Conservation (phyloP, 1,140 invertebrate species). For the Vanessa tameamea region DNA sequence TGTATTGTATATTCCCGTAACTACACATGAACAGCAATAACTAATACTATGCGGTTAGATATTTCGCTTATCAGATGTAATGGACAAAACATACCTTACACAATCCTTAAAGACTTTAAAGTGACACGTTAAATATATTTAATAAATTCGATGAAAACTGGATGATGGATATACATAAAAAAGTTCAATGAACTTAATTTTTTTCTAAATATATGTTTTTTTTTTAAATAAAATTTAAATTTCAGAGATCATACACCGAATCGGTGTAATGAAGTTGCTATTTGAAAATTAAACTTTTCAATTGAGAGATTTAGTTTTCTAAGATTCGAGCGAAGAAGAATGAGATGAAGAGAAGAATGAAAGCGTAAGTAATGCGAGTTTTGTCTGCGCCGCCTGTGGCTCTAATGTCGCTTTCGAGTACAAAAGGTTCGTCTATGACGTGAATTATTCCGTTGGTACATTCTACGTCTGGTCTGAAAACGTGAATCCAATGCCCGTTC, state of each 20-base stretch:
- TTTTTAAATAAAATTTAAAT: background rate
- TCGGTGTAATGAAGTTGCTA: background rate
- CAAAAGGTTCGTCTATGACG: conserved; percentile 91
- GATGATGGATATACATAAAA: conserved; percentile 4
- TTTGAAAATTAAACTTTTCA: conserved; percentile 5
- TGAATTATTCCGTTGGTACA: conserved; percentile 97
- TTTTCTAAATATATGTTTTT: background rate
- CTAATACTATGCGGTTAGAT: conserved; percentile 26
- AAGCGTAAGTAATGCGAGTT: conserved; percentile 44
- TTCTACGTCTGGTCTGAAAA: conserved; percentile 93
- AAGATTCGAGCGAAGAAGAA: conserved; percentile 60
- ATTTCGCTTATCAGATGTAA: conserved; percentile 24
- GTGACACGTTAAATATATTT: conserved; percentile 7
- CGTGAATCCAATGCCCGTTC: conserved; percentile 89
- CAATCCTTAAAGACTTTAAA: conserved; percentile 9
- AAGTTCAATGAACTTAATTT: background rate
- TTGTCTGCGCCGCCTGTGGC: conserved; percentile 82
- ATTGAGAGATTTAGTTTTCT: conserved; percentile 47
- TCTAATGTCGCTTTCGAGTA: conserved; percentile 91
- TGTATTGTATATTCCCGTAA: conserved; percentile 24
- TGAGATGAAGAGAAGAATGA: conserved; percentile 55
- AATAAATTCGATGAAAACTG: conserved; percentile 26
- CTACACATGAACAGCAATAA: conserved; percentile 28
- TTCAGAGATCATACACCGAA: background rate
- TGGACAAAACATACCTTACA: conserved; percentile 31